phyloP scores from a whole-genome alignment of 2,888 invertebrate species.

The Drosophila emarginata region DNA sequence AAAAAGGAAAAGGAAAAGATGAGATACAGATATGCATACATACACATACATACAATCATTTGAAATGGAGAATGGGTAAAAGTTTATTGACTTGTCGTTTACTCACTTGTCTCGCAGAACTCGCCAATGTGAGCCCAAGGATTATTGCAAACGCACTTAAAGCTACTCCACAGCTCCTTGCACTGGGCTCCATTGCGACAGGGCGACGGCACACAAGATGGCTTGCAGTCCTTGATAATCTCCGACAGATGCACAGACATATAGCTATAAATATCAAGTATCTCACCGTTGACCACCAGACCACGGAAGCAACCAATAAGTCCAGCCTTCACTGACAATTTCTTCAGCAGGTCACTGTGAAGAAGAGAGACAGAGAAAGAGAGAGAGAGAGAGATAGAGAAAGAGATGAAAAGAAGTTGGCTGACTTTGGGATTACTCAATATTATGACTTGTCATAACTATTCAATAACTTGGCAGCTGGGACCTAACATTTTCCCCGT shows the following conservation, averaged over 20 bases:
- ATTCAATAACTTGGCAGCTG: slow-evolving; percentile 60
- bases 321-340: slow-evolving; percentile 92
- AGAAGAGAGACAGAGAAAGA: not conserved
- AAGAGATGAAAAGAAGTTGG: slow-evolving; percentile 19
- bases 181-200: slow-evolving; percentile 95
- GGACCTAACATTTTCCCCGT: slow-evolving; percentile 18
- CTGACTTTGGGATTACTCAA: slow-evolving; percentile 35
- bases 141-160: slow-evolving; percentile 95
- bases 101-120: slow-evolving; percentile 95
- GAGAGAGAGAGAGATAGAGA: not conserved
- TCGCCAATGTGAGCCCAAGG: slow-evolving; percentile 95
- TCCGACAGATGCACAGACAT: slow-evolving; percentile 95
- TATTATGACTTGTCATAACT: slow-evolving; percentile 53
- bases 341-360: slow-evolving; percentile 89
- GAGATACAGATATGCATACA: no score
- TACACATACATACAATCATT: no score
- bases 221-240: slow-evolving; percentile 96
- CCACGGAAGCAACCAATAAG: slow-evolving; percentile 97
- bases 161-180: slow-evolving; percentile 95
- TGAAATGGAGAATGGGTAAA: not conserved
- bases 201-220: slow-evolving; percentile 96
- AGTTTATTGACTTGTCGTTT: not conserved
- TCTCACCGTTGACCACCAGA: slow-evolving; percentile 94
- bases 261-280: slow-evolving; percentile 94
- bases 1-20: no score